Conservation (phyloP, 2,888 invertebrate species). For the Drosophila recens region DNA sequence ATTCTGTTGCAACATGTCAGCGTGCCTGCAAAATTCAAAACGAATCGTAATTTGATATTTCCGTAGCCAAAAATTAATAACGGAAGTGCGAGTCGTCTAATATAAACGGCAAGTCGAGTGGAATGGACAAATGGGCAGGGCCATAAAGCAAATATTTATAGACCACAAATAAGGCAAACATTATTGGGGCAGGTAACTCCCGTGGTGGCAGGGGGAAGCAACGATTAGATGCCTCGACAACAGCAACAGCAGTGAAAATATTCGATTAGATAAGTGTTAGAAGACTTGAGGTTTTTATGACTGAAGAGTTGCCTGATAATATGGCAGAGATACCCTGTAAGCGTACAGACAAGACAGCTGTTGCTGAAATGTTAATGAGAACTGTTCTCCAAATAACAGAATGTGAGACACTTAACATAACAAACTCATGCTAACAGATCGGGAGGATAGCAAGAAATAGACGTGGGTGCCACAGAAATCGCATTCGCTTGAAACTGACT, state of each 20-base stretch:
- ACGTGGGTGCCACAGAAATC: no score
- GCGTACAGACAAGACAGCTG: neutral
- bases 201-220: neutral
- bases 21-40: conserved; percentile 73
- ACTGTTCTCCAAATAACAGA: neutral
- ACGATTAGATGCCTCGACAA: neutral
- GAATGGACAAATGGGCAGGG: neutral
- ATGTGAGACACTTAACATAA: neutral
- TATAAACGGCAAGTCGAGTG: conserved; percentile 31
- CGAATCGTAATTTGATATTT: conserved; percentile 67
- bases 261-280: conserved; percentile 52
- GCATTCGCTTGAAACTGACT: no score
- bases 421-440: neutral
- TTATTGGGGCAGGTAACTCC: conserved; percentile 43
- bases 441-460: neutral
- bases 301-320: neutral
- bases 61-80: conserved; percentile 64
- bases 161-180: conserved; percentile 65
- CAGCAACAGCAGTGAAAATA: conserved; percentile 16
- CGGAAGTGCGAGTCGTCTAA: conserved; percentile 44
- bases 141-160: conserved; percentile 68
- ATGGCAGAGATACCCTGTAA: conserved; percentile 1
- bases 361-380: neutral
- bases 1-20: conserved; percentile 86
- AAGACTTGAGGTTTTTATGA: neutral